A percentile compares a stretch with the other conserved stretches of the same genome.
These are phyloP conservation scores for Labeo rohita DNA, from an alignment of 2,113 vertebrate genomes.

Conservation along the genomic window DNA sequence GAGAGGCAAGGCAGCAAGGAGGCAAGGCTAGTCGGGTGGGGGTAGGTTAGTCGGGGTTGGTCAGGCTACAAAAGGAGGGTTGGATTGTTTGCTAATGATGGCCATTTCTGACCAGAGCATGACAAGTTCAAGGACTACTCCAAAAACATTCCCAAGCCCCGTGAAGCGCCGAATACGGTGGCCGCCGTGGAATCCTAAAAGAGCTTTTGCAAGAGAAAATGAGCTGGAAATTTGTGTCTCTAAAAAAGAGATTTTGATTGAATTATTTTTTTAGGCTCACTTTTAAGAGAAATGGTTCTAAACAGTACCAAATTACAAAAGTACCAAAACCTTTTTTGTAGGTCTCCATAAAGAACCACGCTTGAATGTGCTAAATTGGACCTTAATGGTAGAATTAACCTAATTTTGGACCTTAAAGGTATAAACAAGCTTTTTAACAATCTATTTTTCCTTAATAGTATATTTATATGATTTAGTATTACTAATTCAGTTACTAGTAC, in stretches of 20 bases:
- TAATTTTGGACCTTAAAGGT: not conserved
- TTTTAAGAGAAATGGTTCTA: not conserved
- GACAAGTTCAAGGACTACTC: constrained; percentile 88
- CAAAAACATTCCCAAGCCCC: constrained; percentile 62
- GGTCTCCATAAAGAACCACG: not conserved
- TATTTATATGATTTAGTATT: too few species aligned
- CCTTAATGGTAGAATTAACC: too few species aligned
- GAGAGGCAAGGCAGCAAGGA: constrained; percentile 75
- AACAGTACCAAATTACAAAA: not conserved
- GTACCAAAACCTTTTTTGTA: not conserved
- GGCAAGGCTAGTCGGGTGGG: constrained; percentile 75
- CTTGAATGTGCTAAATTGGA: too few species aligned
- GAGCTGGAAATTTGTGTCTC: constrained; percentile 48
- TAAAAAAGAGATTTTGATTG: not conserved
- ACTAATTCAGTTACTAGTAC: too few species aligned
- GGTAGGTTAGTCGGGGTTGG: constrained; percentile 73
- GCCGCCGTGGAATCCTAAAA: constrained; percentile 59
- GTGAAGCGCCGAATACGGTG: constrained; percentile 63
- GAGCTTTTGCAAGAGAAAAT: constrained; percentile 62
- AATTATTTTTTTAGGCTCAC: not conserved
- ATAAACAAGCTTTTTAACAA: not conserved
- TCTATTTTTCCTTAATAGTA: too few species aligned
- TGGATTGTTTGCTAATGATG: constrained; percentile 95
- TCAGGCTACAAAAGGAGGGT: constrained; percentile 79
- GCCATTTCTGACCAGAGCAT: constrained; percentile 85